Evolutionary conservation across 2,113 vertebrate genomes (phyloP).

Genomic region (Fregetta grallaria): DNA sequence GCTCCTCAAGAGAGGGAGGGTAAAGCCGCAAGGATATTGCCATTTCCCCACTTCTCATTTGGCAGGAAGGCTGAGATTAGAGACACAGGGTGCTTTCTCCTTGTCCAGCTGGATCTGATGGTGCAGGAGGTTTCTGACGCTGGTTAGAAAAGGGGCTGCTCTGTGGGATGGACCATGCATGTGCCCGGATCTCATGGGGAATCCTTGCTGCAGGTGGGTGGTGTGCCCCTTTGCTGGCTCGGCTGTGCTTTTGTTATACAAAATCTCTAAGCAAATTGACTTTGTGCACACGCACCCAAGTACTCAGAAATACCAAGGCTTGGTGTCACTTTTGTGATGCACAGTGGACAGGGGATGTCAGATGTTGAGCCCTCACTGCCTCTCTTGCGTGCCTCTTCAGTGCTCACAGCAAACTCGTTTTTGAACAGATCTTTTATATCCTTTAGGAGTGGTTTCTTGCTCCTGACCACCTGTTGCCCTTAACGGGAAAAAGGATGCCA

Average conservation of each 20-base stretch:
- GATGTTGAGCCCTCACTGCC: background rate
- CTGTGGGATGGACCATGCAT: background rate
- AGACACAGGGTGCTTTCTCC: background rate
- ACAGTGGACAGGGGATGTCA: background rate
- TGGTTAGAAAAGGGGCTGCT: background rate
- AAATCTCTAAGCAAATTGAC: background rate
- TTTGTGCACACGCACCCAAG: rapidly evolving
- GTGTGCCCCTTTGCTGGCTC: background rate
- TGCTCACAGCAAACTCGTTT: background rate
- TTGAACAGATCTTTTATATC: background rate
- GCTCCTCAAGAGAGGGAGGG: background rate
- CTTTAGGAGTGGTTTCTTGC: background rate
- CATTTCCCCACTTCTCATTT: background rate
- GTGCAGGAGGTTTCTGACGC: background rate
- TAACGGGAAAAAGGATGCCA: background rate
- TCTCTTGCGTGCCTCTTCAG: background rate
- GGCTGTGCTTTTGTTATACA: background rate
- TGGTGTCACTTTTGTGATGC: background rate
- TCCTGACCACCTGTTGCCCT: background rate
- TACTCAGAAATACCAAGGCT: background rate
- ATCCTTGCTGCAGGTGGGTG: background rate
- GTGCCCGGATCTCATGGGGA: background rate
- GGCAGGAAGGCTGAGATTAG: background rate
- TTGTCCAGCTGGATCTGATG: background rate
- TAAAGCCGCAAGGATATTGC: background rate